Evolutionary conservation across 2,888 invertebrate species (phyloP), one percentile per base, ranked within the genome.

Genomic region (Drosophila nr. perissopoda): DNA sequence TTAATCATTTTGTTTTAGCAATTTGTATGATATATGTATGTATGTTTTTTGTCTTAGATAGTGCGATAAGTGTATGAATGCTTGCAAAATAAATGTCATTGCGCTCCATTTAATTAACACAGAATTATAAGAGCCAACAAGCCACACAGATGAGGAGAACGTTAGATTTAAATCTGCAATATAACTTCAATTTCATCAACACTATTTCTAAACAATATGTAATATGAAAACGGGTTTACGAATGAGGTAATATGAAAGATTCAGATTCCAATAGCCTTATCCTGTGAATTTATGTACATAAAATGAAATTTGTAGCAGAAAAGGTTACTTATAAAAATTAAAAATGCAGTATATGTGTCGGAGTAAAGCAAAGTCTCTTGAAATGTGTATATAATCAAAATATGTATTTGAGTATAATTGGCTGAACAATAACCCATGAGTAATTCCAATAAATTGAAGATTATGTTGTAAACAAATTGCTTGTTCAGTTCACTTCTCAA

Each of bases 1-100:
- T 85, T 86, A 86, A 83, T 85, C 89, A 83, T 88, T 83, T 81
- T 73, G 71, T 57, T 79, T 70, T 27, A 76, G 75, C 74, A 75
- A 86, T 85, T 88, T 88, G 79, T 77, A 75, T 83, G 74, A 75
- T 79, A 76, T 87, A 70, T 71, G 62, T 33, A 10, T 33, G 6
- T 6, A n/a, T n/a, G 31, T 66, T 60, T 36, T 33, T 25, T 16
- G n/a, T 54, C 38, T 31, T 2, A 33, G 34, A 25, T 8, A 16
- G 25, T 16, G 53, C 1, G 6, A 18, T 18, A 38, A 54, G 36
- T 27, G 29, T 31, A 27, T 18, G 42, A 42, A 27, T 33, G 29
- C 57, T 40, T 49, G 53, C 36, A 48, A 71, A 66, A 82, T 81
- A 82, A 83, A 70, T 74, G 82, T 11, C 66, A 70, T 48, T 67